Evolutionary conservation across 1,140 invertebrate genomes (phyloP), one percentile per base, ranked within the genome.

Genomic region (Araneus ventricosus): DNA sequence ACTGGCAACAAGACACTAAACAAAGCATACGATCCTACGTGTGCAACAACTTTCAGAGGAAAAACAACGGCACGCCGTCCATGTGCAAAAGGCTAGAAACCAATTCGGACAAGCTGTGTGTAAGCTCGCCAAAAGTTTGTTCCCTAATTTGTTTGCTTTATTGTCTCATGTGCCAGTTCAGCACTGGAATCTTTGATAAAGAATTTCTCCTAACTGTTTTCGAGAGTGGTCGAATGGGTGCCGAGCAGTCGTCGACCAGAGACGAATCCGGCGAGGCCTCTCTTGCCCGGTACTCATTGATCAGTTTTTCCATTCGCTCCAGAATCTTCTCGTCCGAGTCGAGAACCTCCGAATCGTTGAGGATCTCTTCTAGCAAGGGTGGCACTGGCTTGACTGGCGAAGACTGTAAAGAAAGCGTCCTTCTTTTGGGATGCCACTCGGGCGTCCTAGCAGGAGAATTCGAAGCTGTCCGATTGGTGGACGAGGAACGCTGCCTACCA

Each of bases 281-380:
- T 39, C 88, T 59, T 4, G 90, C 86, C 61, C 87, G 84, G 87
- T 93, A 93, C 34, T 89, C 84, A 70, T 93, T 93, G 80, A 93
- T 93, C 8, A 93, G 93, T 85, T 57, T 75, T 39, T 93, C 86
- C 93, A 93, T 93, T 24, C 87, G 39, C n/a, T 90, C 80, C 17
- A 93, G 52, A 27, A 93, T 89, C 41, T 93, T 93, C 52, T 89
- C 87, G 79, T 93, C 93, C 6, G 93, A 89, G 24, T 93, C 93
- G 14, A 93, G 87, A 8, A 89, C 85, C 22, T 93, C 93, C 0
- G 91, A 93, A 75, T 93, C 93, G 37, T 89, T 89, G n/a, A 93
- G 63, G 30, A 93, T 93, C 59, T 93, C 93, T 39, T 93, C 93
- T 37, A 93, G 75, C 52, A 93, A 70, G 8, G 92, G 93, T 67